These are phyloP conservation scores for Salvelinus sp. DNA, from an alignment of 2,113 vertebrate genomes.

Conservation along the genomic window DNA sequence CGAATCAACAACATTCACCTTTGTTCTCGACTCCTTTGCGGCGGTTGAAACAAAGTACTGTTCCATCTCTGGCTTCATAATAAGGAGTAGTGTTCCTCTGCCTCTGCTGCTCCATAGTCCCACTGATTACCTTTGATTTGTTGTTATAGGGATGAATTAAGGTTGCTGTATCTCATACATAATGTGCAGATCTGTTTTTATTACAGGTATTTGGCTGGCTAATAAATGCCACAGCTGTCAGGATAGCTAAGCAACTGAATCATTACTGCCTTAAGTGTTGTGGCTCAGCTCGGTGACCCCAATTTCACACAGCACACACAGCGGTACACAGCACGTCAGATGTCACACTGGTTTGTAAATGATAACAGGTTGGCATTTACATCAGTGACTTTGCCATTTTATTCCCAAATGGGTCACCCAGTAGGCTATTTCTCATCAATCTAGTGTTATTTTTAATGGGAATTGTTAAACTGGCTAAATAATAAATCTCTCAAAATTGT, in stretches of 20 bases:
- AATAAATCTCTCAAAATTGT: too few relatives aligned
- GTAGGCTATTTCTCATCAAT: too few relatives aligned
- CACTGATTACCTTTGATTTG: constrained; percentile 15
- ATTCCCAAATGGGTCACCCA: not conserved
- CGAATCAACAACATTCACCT: not conserved
- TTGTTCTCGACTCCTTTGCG: not conserved
- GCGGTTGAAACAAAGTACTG: not conserved
- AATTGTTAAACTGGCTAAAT: not conserved
- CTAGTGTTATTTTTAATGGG: not conserved
- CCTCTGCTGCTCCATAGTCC: not conserved
- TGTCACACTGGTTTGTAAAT: constrained; percentile 13
- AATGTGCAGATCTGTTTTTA: constrained; percentile 29
- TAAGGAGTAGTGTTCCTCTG: not conserved
- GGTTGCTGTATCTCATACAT: constrained; percentile 3
- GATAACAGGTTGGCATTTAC: constrained; percentile 2
- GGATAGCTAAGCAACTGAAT: constrained; percentile 1
- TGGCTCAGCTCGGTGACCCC: not conserved
- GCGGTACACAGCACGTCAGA: not conserved
- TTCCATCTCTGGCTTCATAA: constrained; percentile 4
- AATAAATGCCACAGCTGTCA: constrained; percentile 39
- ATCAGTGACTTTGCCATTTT: not conserved
- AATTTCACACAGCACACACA: constrained; percentile 7
- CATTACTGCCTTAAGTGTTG: constrained; percentile 5
- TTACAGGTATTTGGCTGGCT: constrained; percentile 27
- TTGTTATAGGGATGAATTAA: constrained; percentile 20